Base-by-base conservation (phyloP, 1,140 invertebrate species). In the Trichogramma pretiosum region DNA sequence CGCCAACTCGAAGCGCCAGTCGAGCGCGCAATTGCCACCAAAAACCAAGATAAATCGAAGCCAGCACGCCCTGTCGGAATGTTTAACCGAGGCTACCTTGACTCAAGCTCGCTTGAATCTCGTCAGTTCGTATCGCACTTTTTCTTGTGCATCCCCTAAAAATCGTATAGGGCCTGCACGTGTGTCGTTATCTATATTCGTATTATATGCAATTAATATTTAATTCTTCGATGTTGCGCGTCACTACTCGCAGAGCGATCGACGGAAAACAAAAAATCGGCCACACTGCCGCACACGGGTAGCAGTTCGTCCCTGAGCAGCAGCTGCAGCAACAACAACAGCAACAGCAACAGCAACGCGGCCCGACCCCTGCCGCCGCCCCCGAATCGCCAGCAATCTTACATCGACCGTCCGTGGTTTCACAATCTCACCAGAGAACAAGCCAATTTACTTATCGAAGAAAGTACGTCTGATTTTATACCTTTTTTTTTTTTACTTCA, bases 371-470 rank as follows among this genome's bases (percentile, higher is more conserved):
- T 70, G 26, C 68, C 69, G 21, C 68, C 69, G 21, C 66, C 60
- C 2, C 63, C 60, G n/a, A 65, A 67, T 1, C 63, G 64, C 16
- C 61, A 57, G 45, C 57, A 60, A 19, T 62, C 66, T 5, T 68
- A 63, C 43, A 46, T 56, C 18, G 67, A 70, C 14, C 64, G 62
- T 38, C 55, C 66, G n/a, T 72, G 68, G 68, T 72, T 65, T 41
- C 69, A 72, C 28, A 70, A 68, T 52, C 42, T 70, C 3, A 63
- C 63, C 1, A 60, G 69, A 35, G 63, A 70, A 38, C 62, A 68
- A 48, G 68, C 64, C 5, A 64, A 41, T 39, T 34, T 46, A 39
- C 57, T 72, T 19, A 68, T 72, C 14, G 62, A 55, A 65, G 66
- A 65, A 54, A 62, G 68, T 69, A 43, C 50, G 65, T 56, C 16